phyloP scores from a whole-genome alignment of 2,113 vertebrate genomes.

The Hypocryptadius cinnamomeus region DNA sequence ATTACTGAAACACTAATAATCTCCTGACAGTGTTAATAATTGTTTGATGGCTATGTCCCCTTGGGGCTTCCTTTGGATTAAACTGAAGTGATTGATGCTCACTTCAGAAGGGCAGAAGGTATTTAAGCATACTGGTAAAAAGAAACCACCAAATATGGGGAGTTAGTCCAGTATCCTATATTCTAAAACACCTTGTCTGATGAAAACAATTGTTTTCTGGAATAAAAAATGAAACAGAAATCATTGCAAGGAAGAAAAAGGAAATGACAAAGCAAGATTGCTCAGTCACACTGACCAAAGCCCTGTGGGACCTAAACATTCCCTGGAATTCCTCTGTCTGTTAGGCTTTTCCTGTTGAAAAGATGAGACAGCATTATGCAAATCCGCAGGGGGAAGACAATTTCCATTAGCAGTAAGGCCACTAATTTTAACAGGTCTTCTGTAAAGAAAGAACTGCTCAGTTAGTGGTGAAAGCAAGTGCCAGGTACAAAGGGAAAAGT shows the following conservation, averaged over 20 bases:
- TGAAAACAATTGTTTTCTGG: background rate
- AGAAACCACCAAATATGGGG: background rate
- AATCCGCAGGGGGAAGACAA: background rate
- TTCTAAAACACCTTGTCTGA: background rate
- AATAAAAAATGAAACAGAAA: background rate
- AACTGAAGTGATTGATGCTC: background rate
- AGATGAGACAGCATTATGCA: background rate
- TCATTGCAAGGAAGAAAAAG: background rate
- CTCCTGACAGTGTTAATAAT: background rate
- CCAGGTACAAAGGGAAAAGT: background rate
- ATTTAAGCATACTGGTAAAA: background rate
- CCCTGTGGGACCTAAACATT: background rate
- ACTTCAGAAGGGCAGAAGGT: background rate
- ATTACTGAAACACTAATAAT: background rate
- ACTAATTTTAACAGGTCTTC: background rate
- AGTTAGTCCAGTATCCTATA: background rate
- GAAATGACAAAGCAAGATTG: background rate
- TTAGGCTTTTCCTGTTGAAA: background rate
- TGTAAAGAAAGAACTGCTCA: background rate
- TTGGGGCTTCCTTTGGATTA: background rate
- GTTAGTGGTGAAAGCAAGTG: background rate
- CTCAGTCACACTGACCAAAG: background rate
- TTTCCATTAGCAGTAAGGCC: background rate
- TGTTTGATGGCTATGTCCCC: background rate
- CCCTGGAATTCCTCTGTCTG: background rate